phyloP scores from a whole-genome alignment of 1,140 invertebrate genomes.

The Drosophila lacteicornis region DNA sequence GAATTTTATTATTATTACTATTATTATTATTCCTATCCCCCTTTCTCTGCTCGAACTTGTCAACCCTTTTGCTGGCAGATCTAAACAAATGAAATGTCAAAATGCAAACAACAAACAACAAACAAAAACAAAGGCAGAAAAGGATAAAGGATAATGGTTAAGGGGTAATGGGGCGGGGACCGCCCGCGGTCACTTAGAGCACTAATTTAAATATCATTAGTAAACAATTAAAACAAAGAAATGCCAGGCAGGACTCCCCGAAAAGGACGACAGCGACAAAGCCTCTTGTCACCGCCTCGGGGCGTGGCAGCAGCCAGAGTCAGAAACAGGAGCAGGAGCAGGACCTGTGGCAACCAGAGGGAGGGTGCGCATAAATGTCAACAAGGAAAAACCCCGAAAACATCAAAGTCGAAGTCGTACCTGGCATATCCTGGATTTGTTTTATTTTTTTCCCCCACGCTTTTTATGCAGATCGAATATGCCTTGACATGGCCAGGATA shows the following conservation, averaged over 20 bases:
- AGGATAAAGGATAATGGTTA: slow-evolving; percentile 32
- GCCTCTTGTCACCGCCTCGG: slow-evolving; percentile 56
- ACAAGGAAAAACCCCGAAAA: slow-evolving; percentile 27
- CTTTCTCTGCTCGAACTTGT: not conserved
- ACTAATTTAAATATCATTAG: slow-evolving; percentile 82
- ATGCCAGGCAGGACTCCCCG: slow-evolving; percentile 17
- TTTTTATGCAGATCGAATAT: not conserved
- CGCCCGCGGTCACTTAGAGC: slow-evolving; percentile 70
- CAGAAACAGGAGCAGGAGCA: slow-evolving; percentile 3
- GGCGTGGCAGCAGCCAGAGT: slow-evolving; percentile 4
- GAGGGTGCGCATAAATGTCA: slow-evolving; percentile 66
- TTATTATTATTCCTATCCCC: no score
- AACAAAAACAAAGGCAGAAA: slow-evolving; percentile 21
- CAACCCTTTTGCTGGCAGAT: slow-evolving; percentile 18
- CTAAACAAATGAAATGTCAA: slow-evolving; percentile 45
- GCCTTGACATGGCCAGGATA: not conserved
- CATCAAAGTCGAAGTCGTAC: not conserved
- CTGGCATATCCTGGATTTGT: slow-evolving; percentile 1
- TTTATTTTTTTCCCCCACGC: not conserved
- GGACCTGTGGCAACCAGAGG: slow-evolving; percentile 2
- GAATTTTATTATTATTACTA: no score
- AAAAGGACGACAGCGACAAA: slow-evolving; percentile 18
- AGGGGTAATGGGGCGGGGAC: slow-evolving; percentile 7
- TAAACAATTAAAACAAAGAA: slow-evolving; percentile 74
- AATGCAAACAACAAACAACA: slow-evolving; percentile 44